phyloP scores from a whole-genome alignment of 2,888 invertebrate genomes.

The Holacanthella duospinosa region DNA sequence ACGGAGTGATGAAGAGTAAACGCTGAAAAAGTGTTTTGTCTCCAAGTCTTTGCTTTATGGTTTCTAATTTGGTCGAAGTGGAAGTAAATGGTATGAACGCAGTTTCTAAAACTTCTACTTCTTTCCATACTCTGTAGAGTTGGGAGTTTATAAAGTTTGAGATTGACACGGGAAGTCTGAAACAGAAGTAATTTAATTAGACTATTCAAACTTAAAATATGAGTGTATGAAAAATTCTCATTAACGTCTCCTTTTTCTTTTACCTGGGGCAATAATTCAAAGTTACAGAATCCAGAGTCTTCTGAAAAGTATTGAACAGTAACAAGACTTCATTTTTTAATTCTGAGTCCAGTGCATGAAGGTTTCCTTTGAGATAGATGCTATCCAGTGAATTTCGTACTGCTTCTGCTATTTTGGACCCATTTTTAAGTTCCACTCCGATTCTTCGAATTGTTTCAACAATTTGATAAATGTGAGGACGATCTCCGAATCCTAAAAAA shows the following conservation, averaged over 20 bases:
- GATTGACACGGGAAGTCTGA: slow-evolving; percentile 1
- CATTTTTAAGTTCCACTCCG: not conserved
- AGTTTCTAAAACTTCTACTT: slow-evolving; percentile 20
- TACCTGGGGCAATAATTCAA: not conserved
- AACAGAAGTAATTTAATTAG: not conserved
- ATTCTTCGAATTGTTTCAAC: not conserved
- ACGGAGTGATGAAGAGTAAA: not conserved
- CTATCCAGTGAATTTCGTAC: not conserved
- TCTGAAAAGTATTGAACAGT: not conserved
- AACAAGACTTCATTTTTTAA: not conserved
- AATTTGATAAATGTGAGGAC: not conserved
- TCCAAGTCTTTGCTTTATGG: not conserved
- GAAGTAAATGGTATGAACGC: not conserved
- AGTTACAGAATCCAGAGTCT: not conserved
- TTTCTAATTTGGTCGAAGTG: not conserved
- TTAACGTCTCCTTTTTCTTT: no score
- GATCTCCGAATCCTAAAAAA: not conserved
- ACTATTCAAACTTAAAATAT: no score
- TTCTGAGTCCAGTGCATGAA: not conserved
- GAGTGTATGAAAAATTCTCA: no score
- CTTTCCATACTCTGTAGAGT: slow-evolving; percentile 29
- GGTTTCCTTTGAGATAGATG: not conserved
- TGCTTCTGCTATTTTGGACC: not conserved
- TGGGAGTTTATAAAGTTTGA: slow-evolving; percentile 23
- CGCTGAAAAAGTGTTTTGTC: not conserved